These are phyloP conservation scores for Megalops atlanticus DNA, from an alignment of 2,113 vertebrate species.

Conservation along the genomic window DNA sequence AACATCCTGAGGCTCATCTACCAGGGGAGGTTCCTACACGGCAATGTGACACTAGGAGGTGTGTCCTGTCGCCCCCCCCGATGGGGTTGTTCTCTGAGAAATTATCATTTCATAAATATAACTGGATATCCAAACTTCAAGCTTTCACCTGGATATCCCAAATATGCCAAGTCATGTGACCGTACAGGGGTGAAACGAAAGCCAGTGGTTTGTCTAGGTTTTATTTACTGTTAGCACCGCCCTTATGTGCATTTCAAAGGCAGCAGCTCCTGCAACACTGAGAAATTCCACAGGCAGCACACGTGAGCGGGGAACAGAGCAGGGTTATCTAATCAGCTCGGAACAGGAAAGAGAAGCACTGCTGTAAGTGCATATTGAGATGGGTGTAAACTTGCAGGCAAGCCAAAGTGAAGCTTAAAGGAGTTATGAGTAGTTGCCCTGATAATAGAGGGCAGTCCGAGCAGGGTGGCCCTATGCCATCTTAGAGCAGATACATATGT, in stretches of 20 bases:
- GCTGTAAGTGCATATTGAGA: too few species aligned
- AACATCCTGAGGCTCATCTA: slow-evolving; percentile 97
- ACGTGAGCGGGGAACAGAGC: neutral
- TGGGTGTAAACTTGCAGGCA: too few species aligned
- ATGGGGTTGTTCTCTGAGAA: too few species aligned
- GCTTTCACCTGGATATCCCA: neutral
- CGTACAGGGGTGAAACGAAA: neutral
- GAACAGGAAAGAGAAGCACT: too few species aligned
- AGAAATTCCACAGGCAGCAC: neutral
- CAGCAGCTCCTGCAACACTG: neutral
- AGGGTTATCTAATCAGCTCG: neutral
- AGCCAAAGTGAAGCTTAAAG: too few species aligned
- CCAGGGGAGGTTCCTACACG: slow-evolving; percentile 97
- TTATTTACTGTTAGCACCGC: too few species aligned
- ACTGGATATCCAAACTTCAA: neutral
- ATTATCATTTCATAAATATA: neutral
- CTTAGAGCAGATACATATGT: too few species aligned
- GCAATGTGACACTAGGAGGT: slow-evolving; percentile 99
- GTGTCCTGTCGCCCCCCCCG: too few species aligned
- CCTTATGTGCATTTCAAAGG: neutral
- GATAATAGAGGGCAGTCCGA: too few species aligned
- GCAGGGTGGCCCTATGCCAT: too few species aligned
- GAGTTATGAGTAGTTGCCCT: too few species aligned
- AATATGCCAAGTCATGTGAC: neutral
- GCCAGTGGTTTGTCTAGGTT: too few species aligned